phyloP scores from a whole-genome alignment of 2,888 invertebrate genomes.

The Herminia tarsipennalis region DNA sequence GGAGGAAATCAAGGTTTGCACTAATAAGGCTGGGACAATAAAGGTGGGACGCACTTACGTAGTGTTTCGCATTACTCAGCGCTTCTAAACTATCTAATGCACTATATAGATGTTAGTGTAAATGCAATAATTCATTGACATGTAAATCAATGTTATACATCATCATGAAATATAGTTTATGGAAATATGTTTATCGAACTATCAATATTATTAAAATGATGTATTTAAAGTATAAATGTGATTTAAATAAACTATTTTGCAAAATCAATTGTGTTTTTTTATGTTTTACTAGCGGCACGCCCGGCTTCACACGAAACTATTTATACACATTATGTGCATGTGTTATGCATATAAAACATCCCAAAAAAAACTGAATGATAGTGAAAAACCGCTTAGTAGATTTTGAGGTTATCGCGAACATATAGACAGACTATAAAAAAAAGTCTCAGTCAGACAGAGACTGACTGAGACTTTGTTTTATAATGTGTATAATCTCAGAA shows the following conservation, averaged over 20 bases:
- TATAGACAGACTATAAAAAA: no score
- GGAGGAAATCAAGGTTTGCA: background rate
- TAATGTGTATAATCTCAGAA: no score
- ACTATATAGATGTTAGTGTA: conserved; percentile 26
- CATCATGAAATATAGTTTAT: conserved; percentile 45
- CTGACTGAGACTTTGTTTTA: no score
- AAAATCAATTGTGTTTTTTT: conserved; percentile 17
- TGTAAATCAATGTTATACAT: conserved; percentile 37
- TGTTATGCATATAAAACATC: no score
- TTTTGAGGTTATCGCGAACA: no score
- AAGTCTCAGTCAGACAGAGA: no score
- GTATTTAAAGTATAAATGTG: conserved; percentile 49
- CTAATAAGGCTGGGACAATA: background rate
- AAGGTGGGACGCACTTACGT: background rate
- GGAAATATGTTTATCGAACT: conserved; percentile 41
- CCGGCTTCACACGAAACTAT: no score
- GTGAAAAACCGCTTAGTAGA: no score
- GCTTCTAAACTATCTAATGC: conserved; percentile 33
- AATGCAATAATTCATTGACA: conserved; percentile 35
- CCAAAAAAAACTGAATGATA: no score
- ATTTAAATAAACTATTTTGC: conserved; percentile 56
- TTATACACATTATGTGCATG: no score
- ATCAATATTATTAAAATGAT: conserved; percentile 35
- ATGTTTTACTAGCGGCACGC: no score
- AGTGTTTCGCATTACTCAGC: conserved; percentile 19